Evolutionary conservation across 2,888 invertebrate genomes (phyloP).

Genomic region (Machimus rusticus): DNA sequence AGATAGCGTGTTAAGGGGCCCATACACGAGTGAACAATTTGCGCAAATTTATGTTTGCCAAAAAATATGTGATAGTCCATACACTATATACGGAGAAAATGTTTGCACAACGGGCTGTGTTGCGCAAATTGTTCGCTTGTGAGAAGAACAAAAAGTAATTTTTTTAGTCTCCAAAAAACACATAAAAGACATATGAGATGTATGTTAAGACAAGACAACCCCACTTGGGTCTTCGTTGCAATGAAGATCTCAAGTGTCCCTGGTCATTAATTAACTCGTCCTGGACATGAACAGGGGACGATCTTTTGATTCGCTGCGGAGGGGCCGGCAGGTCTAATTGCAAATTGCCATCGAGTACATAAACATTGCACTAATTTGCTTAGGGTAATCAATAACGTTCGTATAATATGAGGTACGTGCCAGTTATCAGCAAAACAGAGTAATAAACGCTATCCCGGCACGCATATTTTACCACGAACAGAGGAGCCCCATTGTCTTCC

Average conservation of each 20-base stretch:
- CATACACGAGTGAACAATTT: no score
- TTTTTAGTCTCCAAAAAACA: no score
- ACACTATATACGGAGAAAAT: no score
- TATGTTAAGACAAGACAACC: not conserved
- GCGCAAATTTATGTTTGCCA: no score
- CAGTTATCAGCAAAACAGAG: not conserved
- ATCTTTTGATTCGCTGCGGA: not conserved
- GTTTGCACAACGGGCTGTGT: no score
- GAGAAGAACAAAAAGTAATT: no score
- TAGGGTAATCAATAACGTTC: slow-evolving; percentile 20
- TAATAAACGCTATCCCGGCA: not conserved
- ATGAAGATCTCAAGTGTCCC: not conserved
- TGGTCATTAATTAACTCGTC: not conserved
- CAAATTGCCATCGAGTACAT: slow-evolving; percentile 9
- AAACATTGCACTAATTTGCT: slow-evolving; percentile 25
- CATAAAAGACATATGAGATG: not conserved
- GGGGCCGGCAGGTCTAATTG: not conserved
- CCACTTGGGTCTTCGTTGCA: not conserved
- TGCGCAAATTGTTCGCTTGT: no score
- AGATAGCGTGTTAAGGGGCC: no score
- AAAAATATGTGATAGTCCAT: no score
- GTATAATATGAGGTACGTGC: slow-evolving; percentile 26
- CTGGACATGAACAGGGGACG: not conserved
- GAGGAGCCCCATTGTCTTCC: not conserved
- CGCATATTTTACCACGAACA: slow-evolving; percentile 1